A percentile compares a stretch with the other conserved stretches of the same genome.
Evolutionary conservation across 2,113 vertebrate species (phyloP).

Genomic region (Protobothrops flavoviridis): DNA sequence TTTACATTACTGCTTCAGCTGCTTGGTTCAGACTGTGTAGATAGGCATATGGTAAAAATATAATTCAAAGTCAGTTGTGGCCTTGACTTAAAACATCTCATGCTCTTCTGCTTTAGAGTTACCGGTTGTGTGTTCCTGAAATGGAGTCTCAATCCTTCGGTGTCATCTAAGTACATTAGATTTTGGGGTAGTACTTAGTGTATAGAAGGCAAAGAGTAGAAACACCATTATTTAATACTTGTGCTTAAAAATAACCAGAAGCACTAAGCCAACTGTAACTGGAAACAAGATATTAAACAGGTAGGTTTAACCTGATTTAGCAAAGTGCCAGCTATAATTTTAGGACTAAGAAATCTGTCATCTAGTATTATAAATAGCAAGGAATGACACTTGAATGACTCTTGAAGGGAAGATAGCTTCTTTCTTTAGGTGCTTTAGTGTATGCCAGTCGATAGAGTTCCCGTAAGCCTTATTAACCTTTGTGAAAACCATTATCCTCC

Average conservation of each 20-base stretch:
- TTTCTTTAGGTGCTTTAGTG: not conserved
- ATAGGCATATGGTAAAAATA: not conserved
- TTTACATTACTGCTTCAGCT: not conserved
- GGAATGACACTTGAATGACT: not conserved
- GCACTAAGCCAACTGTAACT: not conserved
- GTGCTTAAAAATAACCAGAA: not conserved
- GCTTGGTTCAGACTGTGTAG: not conserved
- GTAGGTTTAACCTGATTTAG: not conserved
- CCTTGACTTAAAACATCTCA: not conserved
- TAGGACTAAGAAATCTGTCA: not conserved
- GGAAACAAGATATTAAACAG: not conserved
- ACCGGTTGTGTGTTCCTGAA: not conserved
- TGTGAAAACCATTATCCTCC: not conserved
- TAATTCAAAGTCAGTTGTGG: not conserved
- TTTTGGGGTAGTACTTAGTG: not conserved
- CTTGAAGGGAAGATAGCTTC: not conserved
- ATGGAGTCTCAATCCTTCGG: not conserved
- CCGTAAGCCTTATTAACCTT: not conserved
- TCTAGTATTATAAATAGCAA: not conserved
- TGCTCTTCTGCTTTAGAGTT: not conserved
- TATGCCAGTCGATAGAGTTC: not conserved
- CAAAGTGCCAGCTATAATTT: not conserved
- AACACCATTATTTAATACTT: not conserved
- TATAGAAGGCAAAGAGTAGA: not conserved
- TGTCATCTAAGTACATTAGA: not conserved